Evolutionary conservation across 1,140 invertebrate genomes (phyloP).

Genomic region (Penaeus indicus): DNA sequence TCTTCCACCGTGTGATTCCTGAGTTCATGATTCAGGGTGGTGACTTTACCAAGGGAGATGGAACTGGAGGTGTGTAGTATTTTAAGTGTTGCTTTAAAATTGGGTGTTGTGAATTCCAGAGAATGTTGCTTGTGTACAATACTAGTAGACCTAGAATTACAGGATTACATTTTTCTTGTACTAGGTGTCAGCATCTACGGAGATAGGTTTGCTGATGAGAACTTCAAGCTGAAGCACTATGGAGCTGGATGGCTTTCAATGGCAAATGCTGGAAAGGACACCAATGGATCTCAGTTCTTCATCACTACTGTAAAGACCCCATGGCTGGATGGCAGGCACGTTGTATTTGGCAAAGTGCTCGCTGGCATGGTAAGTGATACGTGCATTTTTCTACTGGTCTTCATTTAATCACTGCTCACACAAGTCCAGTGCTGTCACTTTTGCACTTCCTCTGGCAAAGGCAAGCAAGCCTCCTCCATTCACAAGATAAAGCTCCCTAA

Average conservation of each 20-base stretch:
- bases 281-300: conserved; percentile 95
- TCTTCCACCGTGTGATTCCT: conserved; percentile 87
- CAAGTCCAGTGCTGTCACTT: too few relatives aligned
- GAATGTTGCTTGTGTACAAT: not conserved
- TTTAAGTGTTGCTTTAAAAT: conserved; percentile 9
- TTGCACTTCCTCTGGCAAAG: too few relatives aligned
- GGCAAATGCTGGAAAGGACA: conserved; percentile 89
- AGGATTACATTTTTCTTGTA: conserved; percentile 18
- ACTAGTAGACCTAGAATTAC: not conserved
- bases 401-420: not conserved
- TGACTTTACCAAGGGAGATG: conserved; percentile 93
- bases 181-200: conserved; percentile 83
- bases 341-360: conserved; percentile 92
- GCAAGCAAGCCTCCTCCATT: too few relatives aligned
- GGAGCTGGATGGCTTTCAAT: conserved; percentile 93
- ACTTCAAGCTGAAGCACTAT: conserved; percentile 89
- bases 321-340: conserved; percentile 94
- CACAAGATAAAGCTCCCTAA: too few relatives aligned
- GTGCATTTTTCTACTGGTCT: not conserved
- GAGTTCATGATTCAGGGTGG: conserved; percentile 95
- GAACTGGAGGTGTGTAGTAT: conserved; percentile 81
- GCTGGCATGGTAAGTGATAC: conserved; percentile 68
- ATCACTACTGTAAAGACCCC: conserved; percentile 89
- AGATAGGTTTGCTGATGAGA: conserved; percentile 93
- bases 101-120: not conserved